phyloP scores from a whole-genome alignment of 2,797 vertebrate genomes.

The Sebastes kiyomatsui region DNA sequence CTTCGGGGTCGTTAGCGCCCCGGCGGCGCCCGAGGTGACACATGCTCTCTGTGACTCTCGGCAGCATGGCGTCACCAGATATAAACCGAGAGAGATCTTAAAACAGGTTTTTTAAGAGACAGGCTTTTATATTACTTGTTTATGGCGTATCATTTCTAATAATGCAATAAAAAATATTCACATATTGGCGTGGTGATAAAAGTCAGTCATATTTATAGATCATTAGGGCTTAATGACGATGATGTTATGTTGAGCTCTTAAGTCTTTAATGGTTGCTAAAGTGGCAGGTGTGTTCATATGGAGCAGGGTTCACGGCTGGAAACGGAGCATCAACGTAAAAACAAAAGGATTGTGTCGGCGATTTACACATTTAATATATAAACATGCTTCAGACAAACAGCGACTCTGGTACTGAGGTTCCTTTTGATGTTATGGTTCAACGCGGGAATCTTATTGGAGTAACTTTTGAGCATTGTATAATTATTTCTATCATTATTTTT shows the following conservation, averaged over 20 bases:
- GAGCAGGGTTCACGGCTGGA: neutral
- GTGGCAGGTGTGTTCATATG: neutral
- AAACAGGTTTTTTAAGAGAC: constrained; percentile 36
- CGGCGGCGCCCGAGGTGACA: constrained; percentile 24
- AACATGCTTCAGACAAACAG: neutral
- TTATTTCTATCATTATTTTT: neutral
- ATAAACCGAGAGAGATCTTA: constrained; percentile 26
- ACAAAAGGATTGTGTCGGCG: neutral
- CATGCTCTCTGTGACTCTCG: neutral
- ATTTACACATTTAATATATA: neutral
- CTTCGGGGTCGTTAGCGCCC: neutral
- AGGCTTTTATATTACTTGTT: constrained; percentile 53
- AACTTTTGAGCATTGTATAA: neutral
- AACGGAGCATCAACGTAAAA: neutral
- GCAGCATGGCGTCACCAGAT: constrained; percentile 56
- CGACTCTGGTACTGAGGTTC: neutral
- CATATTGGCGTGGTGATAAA: constrained; percentile 50
- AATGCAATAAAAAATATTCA: constrained; percentile 48
- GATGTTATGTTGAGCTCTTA: constrained; percentile 21
- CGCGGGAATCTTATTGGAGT: neutral
- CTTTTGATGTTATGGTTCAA: neutral
- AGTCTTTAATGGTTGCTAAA: constrained; percentile 21
- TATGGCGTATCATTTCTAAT: constrained; percentile 35
- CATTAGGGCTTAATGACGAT: constrained; percentile 4
- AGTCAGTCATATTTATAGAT: constrained; percentile 50